phyloP scores from a whole-genome alignment of 1,140 invertebrate species.

The Diorhabda sublineata region DNA sequence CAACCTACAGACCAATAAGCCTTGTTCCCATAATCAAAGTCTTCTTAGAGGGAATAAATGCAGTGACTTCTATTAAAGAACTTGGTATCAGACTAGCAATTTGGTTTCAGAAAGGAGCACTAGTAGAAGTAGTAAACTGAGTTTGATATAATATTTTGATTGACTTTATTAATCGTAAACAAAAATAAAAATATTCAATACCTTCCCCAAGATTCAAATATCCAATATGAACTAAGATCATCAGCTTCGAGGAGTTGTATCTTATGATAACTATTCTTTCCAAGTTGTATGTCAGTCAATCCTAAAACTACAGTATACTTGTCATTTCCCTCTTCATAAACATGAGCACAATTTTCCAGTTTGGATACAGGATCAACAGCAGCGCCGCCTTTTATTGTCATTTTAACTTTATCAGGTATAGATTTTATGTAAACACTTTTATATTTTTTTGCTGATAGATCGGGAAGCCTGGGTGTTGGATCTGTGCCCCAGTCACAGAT shows the following conservation, averaged over 20 bases:
- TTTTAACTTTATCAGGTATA: slow-evolving; percentile 61
- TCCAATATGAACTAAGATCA: slow-evolving; percentile 54
- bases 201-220: slow-evolving; percentile 74
- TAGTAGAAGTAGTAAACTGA: too few relatives aligned
- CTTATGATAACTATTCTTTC: slow-evolving; percentile 95
- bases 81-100: too few relatives aligned
- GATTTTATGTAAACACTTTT: slow-evolving; percentile 66
- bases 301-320: slow-evolving; percentile 79
- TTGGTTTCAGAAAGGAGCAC: too few relatives aligned
- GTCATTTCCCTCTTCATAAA: slow-evolving; percentile 60
- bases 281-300: slow-evolving; percentile 77
- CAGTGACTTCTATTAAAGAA: too few relatives aligned
- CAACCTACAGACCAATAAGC: too few relatives aligned
- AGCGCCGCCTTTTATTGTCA: slow-evolving; percentile 82
- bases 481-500: slow-evolving; percentile 80
- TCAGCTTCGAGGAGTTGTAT: slow-evolving; percentile 85
- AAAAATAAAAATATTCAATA: slow-evolving; percentile 54
- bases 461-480: slow-evolving; percentile 54
- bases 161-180: too few relatives aligned
- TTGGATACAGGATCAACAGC: slow-evolving; percentile 88
- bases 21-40: too few relatives aligned
- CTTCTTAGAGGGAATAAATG: too few relatives aligned
- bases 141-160: too few relatives aligned
- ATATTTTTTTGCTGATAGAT: slow-evolving; percentile 52
- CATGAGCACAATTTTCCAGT: slow-evolving; percentile 74